A percentile compares a stretch with the other conserved stretches of the same genome.
Conservation (phyloP, 2,113 vertebrate species). For the Machaerirhynchus nigripectus region DNA sequence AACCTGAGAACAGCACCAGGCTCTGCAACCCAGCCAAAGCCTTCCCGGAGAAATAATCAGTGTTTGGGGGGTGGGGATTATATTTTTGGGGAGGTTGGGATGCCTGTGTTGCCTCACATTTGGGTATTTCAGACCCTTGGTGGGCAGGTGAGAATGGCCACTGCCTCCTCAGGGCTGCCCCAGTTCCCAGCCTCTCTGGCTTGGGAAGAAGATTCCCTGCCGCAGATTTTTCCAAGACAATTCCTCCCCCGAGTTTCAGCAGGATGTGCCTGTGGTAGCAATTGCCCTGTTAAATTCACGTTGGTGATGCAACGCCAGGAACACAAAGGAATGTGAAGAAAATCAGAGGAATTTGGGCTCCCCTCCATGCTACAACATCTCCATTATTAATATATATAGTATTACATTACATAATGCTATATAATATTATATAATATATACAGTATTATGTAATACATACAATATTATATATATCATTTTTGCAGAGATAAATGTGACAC, state of each 20-base stretch:
- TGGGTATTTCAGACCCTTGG: background rate
- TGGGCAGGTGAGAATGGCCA: background rate
- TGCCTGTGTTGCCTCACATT: background rate
- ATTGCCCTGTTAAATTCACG: background rate
- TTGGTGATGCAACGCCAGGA: fast-evolving
- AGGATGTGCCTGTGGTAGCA: background rate
- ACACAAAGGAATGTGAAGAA: background rate
- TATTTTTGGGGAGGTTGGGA: background rate
- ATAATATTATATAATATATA: background rate
- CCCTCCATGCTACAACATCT: background rate
- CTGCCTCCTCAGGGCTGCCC: background rate
- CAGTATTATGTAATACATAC: background rate
- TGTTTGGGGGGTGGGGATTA: no score
- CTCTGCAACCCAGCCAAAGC: background rate
- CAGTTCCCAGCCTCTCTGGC: background rate
- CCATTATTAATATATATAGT: background rate
- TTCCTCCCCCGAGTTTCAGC: background rate
- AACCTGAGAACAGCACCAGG: background rate
- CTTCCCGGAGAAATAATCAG: background rate
- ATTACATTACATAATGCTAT: background rate
- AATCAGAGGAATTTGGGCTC: background rate
- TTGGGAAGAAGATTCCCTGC: background rate
- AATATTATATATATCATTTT: background rate
- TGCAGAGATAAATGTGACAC: background rate
- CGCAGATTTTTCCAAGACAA: background rate